phyloP scores from a whole-genome alignment of 2,113 vertebrate species.

The Crocuta crocuta region DNA sequence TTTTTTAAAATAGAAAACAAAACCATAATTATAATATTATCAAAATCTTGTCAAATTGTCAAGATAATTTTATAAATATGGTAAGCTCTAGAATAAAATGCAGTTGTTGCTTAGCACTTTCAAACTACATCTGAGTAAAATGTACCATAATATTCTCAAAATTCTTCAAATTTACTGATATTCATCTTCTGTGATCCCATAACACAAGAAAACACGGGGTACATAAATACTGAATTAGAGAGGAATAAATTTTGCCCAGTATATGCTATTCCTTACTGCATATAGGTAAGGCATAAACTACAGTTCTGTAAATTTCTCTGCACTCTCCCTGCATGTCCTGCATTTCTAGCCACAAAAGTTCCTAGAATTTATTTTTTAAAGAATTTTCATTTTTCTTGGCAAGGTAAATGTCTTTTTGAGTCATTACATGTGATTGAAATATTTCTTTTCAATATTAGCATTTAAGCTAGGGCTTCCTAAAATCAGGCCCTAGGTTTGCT shows the following conservation, averaged over 20 bases:
- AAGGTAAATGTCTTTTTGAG: conserved; percentile 25
- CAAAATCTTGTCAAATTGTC: not conserved
- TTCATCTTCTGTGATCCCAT: not conserved
- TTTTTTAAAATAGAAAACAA: not conserved
- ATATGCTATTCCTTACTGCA: not conserved
- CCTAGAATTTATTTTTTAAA: not conserved
- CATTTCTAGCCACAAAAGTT: not conserved
- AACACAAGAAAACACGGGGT: not conserved
- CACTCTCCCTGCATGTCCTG: not conserved
- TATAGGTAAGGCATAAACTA: not conserved
- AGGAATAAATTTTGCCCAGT: not conserved
- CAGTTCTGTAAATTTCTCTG: not conserved
- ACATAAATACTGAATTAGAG: not conserved
- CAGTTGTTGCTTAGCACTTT: not conserved
- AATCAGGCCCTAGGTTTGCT: not conserved
- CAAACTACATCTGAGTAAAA: not conserved
- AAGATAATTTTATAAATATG: not conserved
- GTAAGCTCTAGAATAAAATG: not conserved
- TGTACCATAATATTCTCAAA: not conserved
- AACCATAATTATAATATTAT: not conserved
- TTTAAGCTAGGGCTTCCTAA: not conserved
- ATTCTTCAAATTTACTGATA: not conserved
- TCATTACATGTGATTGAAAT: not conserved
- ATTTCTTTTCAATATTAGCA: not conserved
- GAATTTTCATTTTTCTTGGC: not conserved